Conservation (phyloP, 1,140 invertebrate genomes). For the Drosophila littoralis region DNA sequence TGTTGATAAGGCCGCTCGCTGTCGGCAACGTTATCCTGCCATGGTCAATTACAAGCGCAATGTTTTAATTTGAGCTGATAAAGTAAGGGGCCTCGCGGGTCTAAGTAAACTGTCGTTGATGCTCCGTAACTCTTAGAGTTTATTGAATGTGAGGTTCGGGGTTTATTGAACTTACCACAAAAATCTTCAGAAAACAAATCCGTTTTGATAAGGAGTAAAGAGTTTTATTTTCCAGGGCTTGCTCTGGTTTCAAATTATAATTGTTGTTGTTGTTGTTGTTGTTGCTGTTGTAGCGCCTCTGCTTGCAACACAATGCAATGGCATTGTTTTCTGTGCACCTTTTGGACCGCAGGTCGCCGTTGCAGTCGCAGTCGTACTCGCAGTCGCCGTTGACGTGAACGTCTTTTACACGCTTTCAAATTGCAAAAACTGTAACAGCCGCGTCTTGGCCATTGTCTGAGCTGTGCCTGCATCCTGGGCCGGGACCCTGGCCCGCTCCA, state of each 20-base stretch:
- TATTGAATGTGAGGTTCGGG: conserved; percentile 61
- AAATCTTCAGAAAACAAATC: conserved; percentile 49
- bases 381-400: conserved; percentile 16
- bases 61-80: conserved; percentile 78
- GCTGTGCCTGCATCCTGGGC: conserved; percentile 56
- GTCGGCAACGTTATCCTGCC: conserved; percentile 72
- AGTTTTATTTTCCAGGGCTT: conserved; percentile 5
- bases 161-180: conserved; percentile 71
- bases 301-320: conserved; percentile 37
- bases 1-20: conserved; percentile 49
- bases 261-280: conserved; percentile 6
- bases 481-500: conserved; percentile 53
- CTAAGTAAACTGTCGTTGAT: conserved; percentile 50
- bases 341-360: conserved; percentile 38
- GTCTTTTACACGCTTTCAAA: conserved; percentile 56
- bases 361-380: not conserved
- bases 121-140: conserved; percentile 56
- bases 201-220: conserved; percentile 50
- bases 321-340: conserved; percentile 43
- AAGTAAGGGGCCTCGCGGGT: conserved; percentile 30
- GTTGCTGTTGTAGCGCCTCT: conserved; percentile 31
- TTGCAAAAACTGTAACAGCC: conserved; percentile 63
- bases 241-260: conserved; percentile 22
- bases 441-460: conserved; percentile 61
- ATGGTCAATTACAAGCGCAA: conserved; percentile 76